Evolutionary conservation across 2,113 vertebrate species (phyloP), one percentile per base, ranked within the genome.

Genomic region (Cottus gobio): DNA sequence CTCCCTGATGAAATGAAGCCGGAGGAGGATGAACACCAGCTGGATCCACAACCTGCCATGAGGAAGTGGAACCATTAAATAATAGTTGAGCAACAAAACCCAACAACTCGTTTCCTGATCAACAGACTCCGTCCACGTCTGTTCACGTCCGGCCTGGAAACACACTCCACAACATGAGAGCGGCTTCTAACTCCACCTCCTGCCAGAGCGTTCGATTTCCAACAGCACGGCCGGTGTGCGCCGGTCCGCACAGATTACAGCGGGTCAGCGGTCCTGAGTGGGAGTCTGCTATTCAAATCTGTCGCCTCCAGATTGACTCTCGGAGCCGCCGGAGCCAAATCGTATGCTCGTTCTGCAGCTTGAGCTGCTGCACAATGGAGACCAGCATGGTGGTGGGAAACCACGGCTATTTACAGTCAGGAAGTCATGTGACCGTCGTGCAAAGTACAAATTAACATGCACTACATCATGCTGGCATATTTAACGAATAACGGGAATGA

Each of bases 211-310:
- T 65, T 57, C 4, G 46, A 11, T 66, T 54, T 44, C 31, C 7
- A 44, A 16, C 36, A 34, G 34, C 48, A 12, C 0, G 31, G 30
- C 22, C n/a, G 54, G 18, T 31, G 34, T 31, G 24, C 30, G 11
- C 44, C 48, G 56, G 16, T 34, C 36, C 28, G n/a, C n/a, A n/a
- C 46, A 65, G 34, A 56, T 42, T 18, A 24, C 13, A 5, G 34
- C 48, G 42, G 73, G 48, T 65, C 48, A 31, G 22, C 60, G 13
- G 36, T 76, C 26, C 20, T 18, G 50, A 20, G 62, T 76, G 50
- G 50, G 74, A 18, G 74, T 58, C 63, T 11, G 28, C 24, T 7
- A 11, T 31, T 75, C 36, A 76, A 67, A 76, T 76, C 62, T 76
- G 50, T 44, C 8, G 13, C 50, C 52, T 34, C 50, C 63, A 76